Evolutionary conservation across 64 coral and sea anemone species (phyloP).

Genomic region (Montipora foliosa): DNA sequence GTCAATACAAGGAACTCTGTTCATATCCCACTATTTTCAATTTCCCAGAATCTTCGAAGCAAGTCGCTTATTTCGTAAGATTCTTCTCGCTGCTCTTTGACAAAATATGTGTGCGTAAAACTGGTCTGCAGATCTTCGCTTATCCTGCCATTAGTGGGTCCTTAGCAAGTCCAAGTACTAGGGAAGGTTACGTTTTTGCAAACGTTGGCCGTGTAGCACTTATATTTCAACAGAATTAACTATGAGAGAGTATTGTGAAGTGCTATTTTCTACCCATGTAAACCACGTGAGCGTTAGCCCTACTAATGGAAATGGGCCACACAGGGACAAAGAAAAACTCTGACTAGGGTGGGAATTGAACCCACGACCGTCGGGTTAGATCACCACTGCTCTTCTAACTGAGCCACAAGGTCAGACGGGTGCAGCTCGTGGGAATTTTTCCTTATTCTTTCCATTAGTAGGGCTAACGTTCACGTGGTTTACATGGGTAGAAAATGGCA

Average conservation of each 20-base stretch:
- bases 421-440: too few species aligned
- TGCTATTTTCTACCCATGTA: too few species aligned
- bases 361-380: too few species aligned
- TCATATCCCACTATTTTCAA: neutral
- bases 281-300: conserved; percentile 26
- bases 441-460: neutral
- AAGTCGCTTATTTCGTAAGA: neutral
- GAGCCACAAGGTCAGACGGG: too few species aligned
- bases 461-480: conserved; percentile 41
- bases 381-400: too few species aligned
- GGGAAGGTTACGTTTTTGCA: too few species aligned
- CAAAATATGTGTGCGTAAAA: conserved; percentile 47
- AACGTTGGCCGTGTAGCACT: too few species aligned
- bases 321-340: too few species aligned
- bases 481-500: conserved; percentile 49
- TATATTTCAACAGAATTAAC: too few species aligned
- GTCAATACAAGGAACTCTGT: neutral
- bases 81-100: neutral
- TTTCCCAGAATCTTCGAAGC: conserved; percentile 51
- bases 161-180: conserved; percentile 27
- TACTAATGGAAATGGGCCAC: conserved; percentile 26
- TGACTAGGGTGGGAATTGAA: too few species aligned
- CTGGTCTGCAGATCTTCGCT: neutral
- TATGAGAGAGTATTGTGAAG: too few species aligned
- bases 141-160: neutral